These are phyloP conservation scores for Emydoidea blandingii DNA, from an alignment of 2,797 vertebrate species.

Conservation along the genomic window DNA sequence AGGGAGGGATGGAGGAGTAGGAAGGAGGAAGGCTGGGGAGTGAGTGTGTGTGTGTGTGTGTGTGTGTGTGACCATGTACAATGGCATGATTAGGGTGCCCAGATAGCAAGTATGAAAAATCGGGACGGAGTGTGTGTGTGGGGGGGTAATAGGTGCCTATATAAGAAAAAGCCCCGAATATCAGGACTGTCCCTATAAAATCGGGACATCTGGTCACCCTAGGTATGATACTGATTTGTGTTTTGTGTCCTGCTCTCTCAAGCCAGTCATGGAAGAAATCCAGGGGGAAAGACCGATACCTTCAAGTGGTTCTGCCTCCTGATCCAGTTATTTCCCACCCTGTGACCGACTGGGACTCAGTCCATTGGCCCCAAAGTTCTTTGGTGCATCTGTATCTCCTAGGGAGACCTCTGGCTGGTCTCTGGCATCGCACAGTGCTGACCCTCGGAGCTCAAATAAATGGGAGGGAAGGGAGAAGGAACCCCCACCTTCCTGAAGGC, in stretches of 20 bases:
- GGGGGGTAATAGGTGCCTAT: too few species aligned
- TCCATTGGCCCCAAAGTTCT: neutral
- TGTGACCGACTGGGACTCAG: neutral
- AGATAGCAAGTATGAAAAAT: too few species aligned
- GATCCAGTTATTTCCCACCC: neutral
- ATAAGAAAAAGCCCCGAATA: too few species aligned
- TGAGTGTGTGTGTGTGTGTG: neutral
- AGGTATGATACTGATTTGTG: neutral
- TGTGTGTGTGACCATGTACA: neutral
- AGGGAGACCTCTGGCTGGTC: neutral
- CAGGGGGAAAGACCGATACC: neutral
- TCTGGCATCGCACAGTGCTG: neutral
- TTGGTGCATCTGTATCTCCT: neutral
- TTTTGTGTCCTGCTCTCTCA: neutral
- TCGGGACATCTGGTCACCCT: too few species aligned
- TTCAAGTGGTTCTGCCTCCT: neutral
- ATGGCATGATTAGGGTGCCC: neutral
- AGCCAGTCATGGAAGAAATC: neutral
- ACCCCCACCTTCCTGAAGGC: neutral
- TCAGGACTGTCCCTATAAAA: too few species aligned
- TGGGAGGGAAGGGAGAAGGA: neutral
- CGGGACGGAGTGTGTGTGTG: too few species aligned
- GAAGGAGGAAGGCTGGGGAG: too few species aligned
- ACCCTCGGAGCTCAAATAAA: neutral
- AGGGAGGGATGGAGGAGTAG: neutral